Base-by-base conservation (phyloP, 2,113 vertebrate species). In the Cichladusa arquata region DNA sequence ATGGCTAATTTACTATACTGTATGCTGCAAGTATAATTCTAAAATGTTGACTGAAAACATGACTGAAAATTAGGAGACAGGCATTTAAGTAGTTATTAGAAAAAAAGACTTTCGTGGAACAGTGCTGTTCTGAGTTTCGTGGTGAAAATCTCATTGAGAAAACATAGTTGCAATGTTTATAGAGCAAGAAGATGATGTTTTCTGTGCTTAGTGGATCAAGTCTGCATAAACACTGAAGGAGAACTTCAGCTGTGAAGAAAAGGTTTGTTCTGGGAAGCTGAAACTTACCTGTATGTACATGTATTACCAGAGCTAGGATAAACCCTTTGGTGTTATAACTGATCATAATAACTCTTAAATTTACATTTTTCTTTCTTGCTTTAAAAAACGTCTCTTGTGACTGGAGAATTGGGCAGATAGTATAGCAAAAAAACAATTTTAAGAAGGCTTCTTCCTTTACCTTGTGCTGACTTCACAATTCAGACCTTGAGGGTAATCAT, bases 91-190 rank as follows among this genome's bases (percentile, higher is more conserved):
- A n/a, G 9, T 71, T 79, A 18, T 17, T 25, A 6, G 58, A 9
- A 28, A 28, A 51, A 31, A 25, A 9, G 0, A 38, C 0, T 20
- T 40, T 36, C 9, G 5, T 61, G 25, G 2, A 60, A 26, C 20
- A 53, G 4, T 54, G 6, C 19, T 64, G 5, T 87, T 84, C 33
- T 74, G 22, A 78, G 62, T 10, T 54, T 71, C 25, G 18, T 34
- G 13, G 17, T 67, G 31, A 53, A 60, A 88, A 60, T 50, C 14
- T 6, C 12, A 9, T n/a, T 50, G 28, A 51, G 47, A 70, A 70
- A 71, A n/a, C 14, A 22, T 50, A 54, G 26, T 29, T n/a, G 12
- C 22, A 33, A 4, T 36, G 10, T 45, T 51, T 28, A 11, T 19
- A 24, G n/a, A n/a, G 61, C 7, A 76, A 48, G 33, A 50, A 42